These are phyloP conservation scores for Poecilia gillii DNA, from an alignment of 2,797 vertebrate genomes.

Conservation along the genomic window DNA sequence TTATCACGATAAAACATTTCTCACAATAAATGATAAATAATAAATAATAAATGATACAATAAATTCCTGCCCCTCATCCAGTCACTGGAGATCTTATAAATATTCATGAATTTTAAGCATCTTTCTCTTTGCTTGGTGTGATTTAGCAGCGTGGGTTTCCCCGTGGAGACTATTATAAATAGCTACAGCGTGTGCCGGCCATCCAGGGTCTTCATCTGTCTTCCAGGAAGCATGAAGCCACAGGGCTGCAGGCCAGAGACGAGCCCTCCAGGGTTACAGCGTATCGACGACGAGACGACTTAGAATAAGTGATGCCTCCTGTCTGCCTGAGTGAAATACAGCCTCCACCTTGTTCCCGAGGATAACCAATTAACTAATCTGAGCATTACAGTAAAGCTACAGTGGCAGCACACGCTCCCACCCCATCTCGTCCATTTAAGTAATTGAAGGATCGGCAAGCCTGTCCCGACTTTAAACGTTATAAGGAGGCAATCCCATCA, in stretches of 20 bases:
- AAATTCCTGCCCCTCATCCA: background rate
- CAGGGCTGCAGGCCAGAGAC: conserved; percentile 38
- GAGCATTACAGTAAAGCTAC: conserved; percentile 58
- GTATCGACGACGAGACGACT: conserved; percentile 63
- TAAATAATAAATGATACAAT: no score
- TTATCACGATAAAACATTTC: no score
- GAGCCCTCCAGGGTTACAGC: conserved; percentile 35
- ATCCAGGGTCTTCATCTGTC: conserved; percentile 35
- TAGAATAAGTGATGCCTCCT: conserved; percentile 57
- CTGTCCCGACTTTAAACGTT: conserved; percentile 57
- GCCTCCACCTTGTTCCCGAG: conserved; percentile 56
- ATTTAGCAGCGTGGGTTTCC: background rate
- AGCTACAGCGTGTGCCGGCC: conserved; percentile 18
- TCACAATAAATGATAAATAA: no score
- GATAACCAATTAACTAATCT: conserved; percentile 77
- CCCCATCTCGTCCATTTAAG: conserved; percentile 71
- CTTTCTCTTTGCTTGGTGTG: background rate
- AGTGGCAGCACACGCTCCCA: conserved; percentile 36
- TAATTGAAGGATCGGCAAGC: conserved; percentile 75
- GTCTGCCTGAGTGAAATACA: conserved; percentile 65
- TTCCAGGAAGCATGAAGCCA: conserved; percentile 39
- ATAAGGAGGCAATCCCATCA: conserved; percentile 69
- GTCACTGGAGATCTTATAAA: background rate
- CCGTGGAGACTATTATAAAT: conserved; percentile 31
- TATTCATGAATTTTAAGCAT: background rate